These are phyloP conservation scores for Parazoanthus swiftii DNA, from an alignment of 92 coral and sea anemone species.

Conservation along the genomic window DNA sequence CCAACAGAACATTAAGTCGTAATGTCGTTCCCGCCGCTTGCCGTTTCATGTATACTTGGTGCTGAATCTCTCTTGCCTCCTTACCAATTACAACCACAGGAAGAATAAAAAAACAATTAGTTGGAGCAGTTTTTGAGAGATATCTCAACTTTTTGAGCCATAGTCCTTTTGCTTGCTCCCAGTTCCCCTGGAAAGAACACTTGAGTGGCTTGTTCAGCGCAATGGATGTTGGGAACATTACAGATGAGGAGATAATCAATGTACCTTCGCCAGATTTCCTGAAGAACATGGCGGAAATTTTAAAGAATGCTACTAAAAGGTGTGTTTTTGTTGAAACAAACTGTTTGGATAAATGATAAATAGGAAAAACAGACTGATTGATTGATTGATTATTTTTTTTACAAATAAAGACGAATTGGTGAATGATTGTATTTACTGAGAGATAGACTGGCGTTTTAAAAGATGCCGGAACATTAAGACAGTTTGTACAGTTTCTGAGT, in stretches of 20 bases:
- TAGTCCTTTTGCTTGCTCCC: background rate
- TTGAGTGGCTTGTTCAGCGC: slow-evolving; percentile 56
- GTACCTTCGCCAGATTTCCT: slow-evolving; percentile 73
- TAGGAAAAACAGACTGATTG: background rate
- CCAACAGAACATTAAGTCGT: too few relatives aligned
- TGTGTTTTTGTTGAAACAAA: slow-evolving; percentile 26
- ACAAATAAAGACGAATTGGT: background rate
- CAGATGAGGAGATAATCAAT: slow-evolving; percentile 52
- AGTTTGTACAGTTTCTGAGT: too few relatives aligned
- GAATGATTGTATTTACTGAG: background rate
- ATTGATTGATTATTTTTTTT: background rate
- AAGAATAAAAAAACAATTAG: too few relatives aligned
- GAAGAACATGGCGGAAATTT: slow-evolving; percentile 58
- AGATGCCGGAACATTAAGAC: too few relatives aligned
- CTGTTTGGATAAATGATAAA: background rate
- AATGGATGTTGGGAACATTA: slow-evolving; percentile 40
- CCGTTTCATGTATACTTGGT: too few relatives aligned
- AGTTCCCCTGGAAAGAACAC: slow-evolving; percentile 70
- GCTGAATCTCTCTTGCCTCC: too few relatives aligned
- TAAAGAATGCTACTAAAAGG: slow-evolving; percentile 54
- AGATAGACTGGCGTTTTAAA: background rate
- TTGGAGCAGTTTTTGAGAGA: too few relatives aligned
- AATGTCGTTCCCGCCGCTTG: too few relatives aligned
- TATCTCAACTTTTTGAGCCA: background rate
- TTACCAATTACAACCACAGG: too few relatives aligned